Conservation (phyloP, 2,888 invertebrate genomes). For the Mythimna loreyi region DNA sequence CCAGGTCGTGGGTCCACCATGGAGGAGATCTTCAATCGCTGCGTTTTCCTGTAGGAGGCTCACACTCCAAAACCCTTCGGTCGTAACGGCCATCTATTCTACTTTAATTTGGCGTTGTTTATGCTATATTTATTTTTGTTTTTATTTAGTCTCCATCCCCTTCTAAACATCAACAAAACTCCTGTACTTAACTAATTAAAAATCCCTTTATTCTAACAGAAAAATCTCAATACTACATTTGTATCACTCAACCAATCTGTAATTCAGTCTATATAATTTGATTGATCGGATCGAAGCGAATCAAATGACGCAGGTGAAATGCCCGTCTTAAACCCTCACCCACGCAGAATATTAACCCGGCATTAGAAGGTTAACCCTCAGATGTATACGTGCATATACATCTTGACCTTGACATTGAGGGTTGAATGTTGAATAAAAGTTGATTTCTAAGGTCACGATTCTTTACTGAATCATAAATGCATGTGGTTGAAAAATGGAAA, state of each 20-base stretch:
- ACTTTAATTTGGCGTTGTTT: no score
- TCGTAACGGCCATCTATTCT: no score
- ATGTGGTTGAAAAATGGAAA: not conserved
- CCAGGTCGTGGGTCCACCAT: no score
- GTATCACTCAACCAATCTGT: conserved; percentile 14
- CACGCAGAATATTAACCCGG: conserved; percentile 27
- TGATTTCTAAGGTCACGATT: conserved; percentile 7
- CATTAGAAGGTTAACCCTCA: conserved; percentile 16
- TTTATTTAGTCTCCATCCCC: no score
- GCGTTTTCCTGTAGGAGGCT: no score
- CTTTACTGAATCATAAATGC: not conserved
- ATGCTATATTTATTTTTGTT: no score
- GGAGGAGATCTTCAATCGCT: no score
- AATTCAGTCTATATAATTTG: conserved; percentile 34
- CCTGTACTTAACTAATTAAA: not conserved
- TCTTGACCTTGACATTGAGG: conserved; percentile 5
- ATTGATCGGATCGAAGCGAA: conserved; percentile 38
- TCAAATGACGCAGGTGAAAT: conserved; percentile 42
- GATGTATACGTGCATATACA: conserved; percentile 7
- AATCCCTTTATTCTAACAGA: not conserved
- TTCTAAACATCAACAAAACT: no score
- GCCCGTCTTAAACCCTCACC: conserved; percentile 30
- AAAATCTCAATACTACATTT: not conserved
- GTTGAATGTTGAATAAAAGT: conserved; percentile 15
- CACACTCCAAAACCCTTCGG: no score